Conservation (phyloP, 1,140 invertebrate species). For the Nasonia vitripennis region DNA sequence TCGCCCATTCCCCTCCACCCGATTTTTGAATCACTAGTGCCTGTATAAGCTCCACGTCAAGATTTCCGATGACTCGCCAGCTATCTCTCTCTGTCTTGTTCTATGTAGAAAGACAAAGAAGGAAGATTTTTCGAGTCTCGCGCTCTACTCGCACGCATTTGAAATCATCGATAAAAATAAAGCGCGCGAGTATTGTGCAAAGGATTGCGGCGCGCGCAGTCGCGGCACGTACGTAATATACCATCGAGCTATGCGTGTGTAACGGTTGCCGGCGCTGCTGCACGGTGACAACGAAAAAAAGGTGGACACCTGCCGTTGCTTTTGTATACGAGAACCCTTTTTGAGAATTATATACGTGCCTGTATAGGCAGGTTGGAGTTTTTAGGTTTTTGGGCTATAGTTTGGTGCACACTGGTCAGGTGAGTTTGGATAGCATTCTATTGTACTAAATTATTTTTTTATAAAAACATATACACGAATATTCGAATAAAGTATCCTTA, state of each 20-base stretch:
- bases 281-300: not conserved
- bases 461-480: too few relatives aligned
- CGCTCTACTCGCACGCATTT: slow-evolving; percentile 13
- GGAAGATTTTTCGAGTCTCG: not conserved
- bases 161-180: slow-evolving; percentile 37
- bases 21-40: too few relatives aligned
- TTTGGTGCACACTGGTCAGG: too few relatives aligned
- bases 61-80: not conserved
- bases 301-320: not conserved
- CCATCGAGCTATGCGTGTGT: not conserved
- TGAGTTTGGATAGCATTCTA: too few relatives aligned
- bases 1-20: not conserved
- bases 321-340: not conserved
- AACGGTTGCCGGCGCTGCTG: not conserved
- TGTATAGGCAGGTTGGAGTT: not conserved
- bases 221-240: slow-evolving; percentile 16
- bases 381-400: too few relatives aligned
- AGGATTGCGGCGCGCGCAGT: slow-evolving; percentile 7
- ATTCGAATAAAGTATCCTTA: too few relatives aligned
- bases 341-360: not conserved
- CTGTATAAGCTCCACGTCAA: not conserved
- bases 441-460: too few relatives aligned
- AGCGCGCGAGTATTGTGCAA: not conserved
- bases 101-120: not conserved
- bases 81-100: not conserved